These are phyloP conservation scores for Acridotheres tristis DNA, from an alignment of 2,797 vertebrate genomes.

Conservation along the genomic window DNA sequence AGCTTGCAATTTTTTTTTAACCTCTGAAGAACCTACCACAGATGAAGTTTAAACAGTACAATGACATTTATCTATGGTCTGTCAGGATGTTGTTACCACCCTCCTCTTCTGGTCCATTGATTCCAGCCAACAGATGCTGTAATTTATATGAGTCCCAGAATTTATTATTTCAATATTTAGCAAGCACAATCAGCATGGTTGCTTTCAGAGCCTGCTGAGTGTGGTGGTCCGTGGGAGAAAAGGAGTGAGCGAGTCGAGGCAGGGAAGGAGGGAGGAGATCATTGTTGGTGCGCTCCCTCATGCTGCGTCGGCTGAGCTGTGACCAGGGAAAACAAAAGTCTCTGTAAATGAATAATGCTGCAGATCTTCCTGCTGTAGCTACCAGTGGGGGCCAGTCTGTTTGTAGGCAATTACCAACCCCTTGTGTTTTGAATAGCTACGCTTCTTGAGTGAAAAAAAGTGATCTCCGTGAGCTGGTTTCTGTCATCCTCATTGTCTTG, in stretches of 20 bases:
- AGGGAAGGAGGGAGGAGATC: neutral
- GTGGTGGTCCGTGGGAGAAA: neutral
- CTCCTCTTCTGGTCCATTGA: conserved; percentile 31
- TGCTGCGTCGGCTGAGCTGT: rapidly evolving
- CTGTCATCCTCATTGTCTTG: neutral
- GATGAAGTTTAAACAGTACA: conserved; percentile 54
- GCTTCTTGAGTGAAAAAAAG: neutral
- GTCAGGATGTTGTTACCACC: conserved; percentile 23
- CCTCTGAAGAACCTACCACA: conserved; percentile 47
- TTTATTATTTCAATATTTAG: conserved; percentile 49
- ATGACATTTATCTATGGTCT: conserved; percentile 38
- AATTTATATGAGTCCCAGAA: conserved; percentile 7
- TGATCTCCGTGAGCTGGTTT: neutral
- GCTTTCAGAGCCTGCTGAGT: neutral
- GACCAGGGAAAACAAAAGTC: neutral
- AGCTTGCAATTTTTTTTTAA: conserved; percentile 70
- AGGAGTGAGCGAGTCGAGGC: neutral
- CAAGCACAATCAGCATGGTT: neutral
- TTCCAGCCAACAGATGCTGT: conserved; percentile 12
- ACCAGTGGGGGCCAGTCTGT: neutral
- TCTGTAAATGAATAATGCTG: neutral
- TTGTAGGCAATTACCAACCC: neutral
- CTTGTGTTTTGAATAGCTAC: neutral
- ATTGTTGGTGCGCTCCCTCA: neutral
- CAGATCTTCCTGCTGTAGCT: neutral